Evolutionary conservation across 2,797 vertebrate species (phyloP).

Genomic region (Threskiornis aethiopicus): DNA sequence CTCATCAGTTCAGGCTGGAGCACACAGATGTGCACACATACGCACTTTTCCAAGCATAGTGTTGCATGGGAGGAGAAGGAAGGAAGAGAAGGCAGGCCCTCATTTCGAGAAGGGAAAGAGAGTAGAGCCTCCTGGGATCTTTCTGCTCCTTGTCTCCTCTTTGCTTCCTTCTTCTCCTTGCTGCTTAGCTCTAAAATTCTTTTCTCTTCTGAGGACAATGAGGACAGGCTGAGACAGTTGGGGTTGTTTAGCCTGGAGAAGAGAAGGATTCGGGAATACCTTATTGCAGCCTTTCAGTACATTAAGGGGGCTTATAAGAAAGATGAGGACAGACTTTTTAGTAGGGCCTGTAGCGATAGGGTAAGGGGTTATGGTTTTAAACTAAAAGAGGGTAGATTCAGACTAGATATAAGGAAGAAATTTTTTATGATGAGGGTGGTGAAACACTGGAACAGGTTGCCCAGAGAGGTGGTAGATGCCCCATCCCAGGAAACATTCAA

Average conservation of each 20-base stretch:
- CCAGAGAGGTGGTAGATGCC: neutral
- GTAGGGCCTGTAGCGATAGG: neutral
- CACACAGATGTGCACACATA: neutral
- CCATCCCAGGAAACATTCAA: neutral
- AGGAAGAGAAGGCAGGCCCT: neutral
- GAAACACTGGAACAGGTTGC: neutral
- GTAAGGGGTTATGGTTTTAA: neutral
- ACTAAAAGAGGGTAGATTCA: neutral
- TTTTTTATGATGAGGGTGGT: neutral
- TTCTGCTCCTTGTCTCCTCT: neutral
- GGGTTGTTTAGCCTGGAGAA: neutral
- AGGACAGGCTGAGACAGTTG: neutral
- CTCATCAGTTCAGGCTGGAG: neutral
- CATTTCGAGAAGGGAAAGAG: neutral
- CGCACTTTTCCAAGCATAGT: neutral
- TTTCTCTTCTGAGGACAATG: neutral
- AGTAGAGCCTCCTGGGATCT: neutral
- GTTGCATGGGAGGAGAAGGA: neutral
- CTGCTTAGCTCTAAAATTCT: neutral
- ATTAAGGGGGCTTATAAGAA: neutral
- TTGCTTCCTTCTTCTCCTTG: neutral
- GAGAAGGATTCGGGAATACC: neutral
- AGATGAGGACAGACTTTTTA: neutral
- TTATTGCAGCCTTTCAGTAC: neutral
- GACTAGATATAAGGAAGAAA: neutral